These are phyloP conservation scores for Antheraea yamamai DNA, from an alignment of 2,888 invertebrate species.

Conservation along the genomic window DNA sequence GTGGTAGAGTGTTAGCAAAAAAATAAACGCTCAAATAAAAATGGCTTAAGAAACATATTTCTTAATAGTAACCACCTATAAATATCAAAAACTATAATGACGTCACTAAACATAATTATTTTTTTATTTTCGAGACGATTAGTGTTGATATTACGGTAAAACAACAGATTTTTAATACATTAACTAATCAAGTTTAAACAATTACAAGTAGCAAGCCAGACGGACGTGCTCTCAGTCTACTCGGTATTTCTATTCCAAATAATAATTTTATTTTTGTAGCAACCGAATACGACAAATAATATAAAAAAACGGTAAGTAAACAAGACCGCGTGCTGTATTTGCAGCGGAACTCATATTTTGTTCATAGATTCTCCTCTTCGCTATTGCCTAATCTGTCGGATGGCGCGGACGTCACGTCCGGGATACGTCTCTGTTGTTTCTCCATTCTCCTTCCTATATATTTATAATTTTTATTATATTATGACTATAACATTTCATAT, in stretches of 20 bases:
- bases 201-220: constrained; percentile 30
- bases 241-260: constrained; percentile 52
- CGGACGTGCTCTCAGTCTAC: constrained; percentile 55
- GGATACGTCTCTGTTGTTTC: constrained; percentile 66
- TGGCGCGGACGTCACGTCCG: constrained; percentile 67
- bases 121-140: not conserved
- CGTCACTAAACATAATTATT: no score
- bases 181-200: constrained; percentile 21
- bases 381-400: constrained; percentile 66
- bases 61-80: no score
- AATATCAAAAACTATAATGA: no score
- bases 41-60: no score
- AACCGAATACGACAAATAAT: constrained; percentile 59
- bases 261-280: constrained; percentile 55
- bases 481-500: not conserved
- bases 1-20: no score
- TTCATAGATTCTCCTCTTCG: constrained; percentile 70
- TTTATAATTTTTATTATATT: constrained; percentile 10
- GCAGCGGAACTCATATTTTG: constrained; percentile 62
- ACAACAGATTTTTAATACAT: not conserved
- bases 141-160: not conserved
- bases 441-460: constrained; percentile 53
- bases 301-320: constrained; percentile 77
- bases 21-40: no score
- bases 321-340: constrained; percentile 68